Evolutionary conservation across 2,888 invertebrate species (phyloP), one percentile per base, ranked within the genome.

Genomic region (Cataglyphis livida): DNA sequence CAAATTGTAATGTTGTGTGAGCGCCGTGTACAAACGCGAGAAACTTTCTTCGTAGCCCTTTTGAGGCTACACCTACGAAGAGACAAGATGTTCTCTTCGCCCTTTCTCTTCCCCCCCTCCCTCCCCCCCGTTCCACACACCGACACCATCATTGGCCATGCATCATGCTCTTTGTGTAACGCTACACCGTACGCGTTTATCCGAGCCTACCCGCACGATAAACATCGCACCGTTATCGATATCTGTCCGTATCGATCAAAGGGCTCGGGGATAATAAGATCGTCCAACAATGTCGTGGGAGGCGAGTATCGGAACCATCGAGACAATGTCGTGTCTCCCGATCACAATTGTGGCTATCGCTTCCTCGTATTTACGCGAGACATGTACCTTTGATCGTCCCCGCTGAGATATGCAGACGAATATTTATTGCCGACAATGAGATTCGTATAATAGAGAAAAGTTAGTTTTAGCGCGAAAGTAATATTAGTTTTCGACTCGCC

Each of bases 211-310:
- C 84, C 82, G 81, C 61, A 35, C 82, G 74, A 90, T 91, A 90
- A 90, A 90, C 82, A 91, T 91, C 89, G 82, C 70, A 74, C 83
- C 84, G 88, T 87, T 90, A 90, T 89, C 90, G 87, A 87, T 90
- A 91, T 90, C 90, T 81, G 78, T 85, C 75, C 82, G 82, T 84
- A 90, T 90, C 86, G 88, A 90, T 90, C 88, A 85, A 89, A 87
- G 82, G 66, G 78, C 81, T 78, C 73, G 66, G 18, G 87, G 88
- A 88, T 89, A 89, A 88, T 87, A 87, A 85, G 85, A 81, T 81
- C 81, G 85, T 86, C 81, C 88, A 78, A 87, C 86, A 84, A 81
- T 84, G 82, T 86, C 87, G 89, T 89, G 83, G 85, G 87, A 85
- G 88, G 85, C 81, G 44, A 44, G 59, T 57, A 65, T 54, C 62